Base-by-base conservation (phyloP, 2,113 vertebrate species). In the Caretta caretta region DNA sequence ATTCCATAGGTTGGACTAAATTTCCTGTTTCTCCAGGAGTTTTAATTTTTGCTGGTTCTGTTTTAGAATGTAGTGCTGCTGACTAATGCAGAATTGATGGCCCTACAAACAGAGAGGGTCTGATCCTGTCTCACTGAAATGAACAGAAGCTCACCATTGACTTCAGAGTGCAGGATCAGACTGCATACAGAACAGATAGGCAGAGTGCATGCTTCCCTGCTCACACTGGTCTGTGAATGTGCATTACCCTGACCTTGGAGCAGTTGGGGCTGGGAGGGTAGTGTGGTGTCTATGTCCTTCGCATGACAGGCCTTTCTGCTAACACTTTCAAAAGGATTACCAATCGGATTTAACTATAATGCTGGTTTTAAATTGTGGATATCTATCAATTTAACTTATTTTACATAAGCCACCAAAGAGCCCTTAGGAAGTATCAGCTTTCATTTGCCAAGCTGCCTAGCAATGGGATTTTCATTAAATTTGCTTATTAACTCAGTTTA, bases 381-480 rank as follows among this genome's bases (percentile, higher is more conserved):
- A 0, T 84, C n/a, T 96, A 82, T 96, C 88, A 78, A 10, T 51
- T 8, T 80, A 17, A 51, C 50, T 51, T 51, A 87, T 88, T 90
- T 96, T 89, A 87, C 51, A 78, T 54, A 54, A 38, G 84, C 42
- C 19, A 48, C 75, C 75, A 59, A 57, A 56, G 17, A 48, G 38
- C 19, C 90, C 87, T 95, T 80, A 8, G 85, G 88, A 69, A 79
- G 42, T 83, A 95, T 90, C 46, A 83, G 54, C 82, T 96, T 96
- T 93, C 93, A 97, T 93, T 96, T 95, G 78, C 48, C 78, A 90
- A 88, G 81, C 62, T 94, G 50, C 59, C 87, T 92, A 79, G 59
- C 89, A 92, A 93, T 96, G 65, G 59, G 76, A 94, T 95, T 96
- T 97, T 96, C 69, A 94, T 96, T 91, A 96, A 92, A 93, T 95